phyloP scores from a whole-genome alignment of 2,797 vertebrate genomes.

The Ciconia nigra region DNA sequence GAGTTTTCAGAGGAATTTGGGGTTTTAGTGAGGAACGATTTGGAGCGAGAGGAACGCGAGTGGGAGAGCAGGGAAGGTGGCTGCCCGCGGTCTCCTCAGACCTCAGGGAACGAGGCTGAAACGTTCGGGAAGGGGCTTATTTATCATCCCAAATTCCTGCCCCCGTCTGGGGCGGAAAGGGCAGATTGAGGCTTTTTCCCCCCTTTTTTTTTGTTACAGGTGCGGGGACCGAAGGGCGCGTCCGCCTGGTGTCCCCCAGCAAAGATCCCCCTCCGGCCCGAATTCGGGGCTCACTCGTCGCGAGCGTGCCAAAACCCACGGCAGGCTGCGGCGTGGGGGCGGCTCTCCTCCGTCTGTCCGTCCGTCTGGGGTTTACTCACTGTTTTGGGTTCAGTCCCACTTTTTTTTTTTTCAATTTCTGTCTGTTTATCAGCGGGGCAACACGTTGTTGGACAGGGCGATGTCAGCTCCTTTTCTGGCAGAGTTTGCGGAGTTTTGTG shows the following conservation, averaged over 20 bases:
- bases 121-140: neutral
- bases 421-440: neutral
- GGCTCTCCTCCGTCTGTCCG: neutral
- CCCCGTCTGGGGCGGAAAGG: neutral
- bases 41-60: neutral
- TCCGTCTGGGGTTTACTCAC: neutral
- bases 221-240: fast-evolving
- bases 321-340: neutral
- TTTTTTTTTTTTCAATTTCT: neutral
- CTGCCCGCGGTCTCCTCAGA: neutral
- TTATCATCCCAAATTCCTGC: too few relatives aligned
- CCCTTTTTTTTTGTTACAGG: neutral
- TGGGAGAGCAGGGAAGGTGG: neutral
- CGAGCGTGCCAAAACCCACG: neutral
- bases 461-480: neutral
- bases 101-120: neutral
- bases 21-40: neutral
- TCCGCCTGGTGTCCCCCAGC: neutral
- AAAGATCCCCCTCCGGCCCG: neutral
- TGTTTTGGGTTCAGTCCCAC: neutral
- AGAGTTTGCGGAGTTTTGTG: neutral
- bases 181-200: neutral
- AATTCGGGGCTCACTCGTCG: fast-evolving
- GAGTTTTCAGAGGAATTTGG: neutral
- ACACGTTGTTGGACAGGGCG: neutral